phyloP scores from a whole-genome alignment of 2,797 vertebrate genomes.

The Karalla daura region DNA sequence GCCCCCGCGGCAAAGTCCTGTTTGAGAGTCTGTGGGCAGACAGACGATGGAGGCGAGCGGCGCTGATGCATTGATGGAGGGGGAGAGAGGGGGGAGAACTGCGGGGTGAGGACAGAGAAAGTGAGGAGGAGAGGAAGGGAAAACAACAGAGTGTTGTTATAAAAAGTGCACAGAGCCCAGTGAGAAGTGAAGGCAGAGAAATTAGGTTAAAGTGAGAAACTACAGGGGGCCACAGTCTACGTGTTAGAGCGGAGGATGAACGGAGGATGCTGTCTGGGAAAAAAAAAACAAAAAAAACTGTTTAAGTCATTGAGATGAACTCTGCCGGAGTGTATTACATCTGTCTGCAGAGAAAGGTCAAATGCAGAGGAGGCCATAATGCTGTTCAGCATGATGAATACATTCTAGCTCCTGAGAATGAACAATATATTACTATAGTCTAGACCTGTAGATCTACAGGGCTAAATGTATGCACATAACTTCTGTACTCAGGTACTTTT shows the following conservation, averaged over 20 bases:
- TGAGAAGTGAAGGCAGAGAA: slow-evolving; percentile 1
- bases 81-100: no score
- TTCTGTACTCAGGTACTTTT: neutral
- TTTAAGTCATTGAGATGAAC: no score
- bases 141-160: slow-evolving; percentile 23
- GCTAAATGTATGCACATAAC: neutral
- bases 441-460: neutral
- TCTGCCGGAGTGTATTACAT: neutral
- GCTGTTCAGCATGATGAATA: neutral
- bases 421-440: neutral
- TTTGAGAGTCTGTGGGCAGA: slow-evolving; percentile 48
- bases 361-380: neutral
- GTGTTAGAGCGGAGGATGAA: neutral
- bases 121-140: slow-evolving; percentile 19
- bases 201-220: slow-evolving; percentile 23
- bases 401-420: neutral
- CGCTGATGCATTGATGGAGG: no score
- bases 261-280: neutral
- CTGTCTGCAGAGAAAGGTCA: neutral
- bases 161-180: slow-evolving; percentile 8
- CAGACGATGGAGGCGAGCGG: slow-evolving; percentile 31
- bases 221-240: neutral
- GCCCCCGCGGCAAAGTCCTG: slow-evolving; percentile 34
- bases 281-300: neutral
- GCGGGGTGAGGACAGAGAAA: no score